These are phyloP conservation scores for Brachyptera putata DNA, from an alignment of 2,888 invertebrate species.

Conservation along the genomic window DNA sequence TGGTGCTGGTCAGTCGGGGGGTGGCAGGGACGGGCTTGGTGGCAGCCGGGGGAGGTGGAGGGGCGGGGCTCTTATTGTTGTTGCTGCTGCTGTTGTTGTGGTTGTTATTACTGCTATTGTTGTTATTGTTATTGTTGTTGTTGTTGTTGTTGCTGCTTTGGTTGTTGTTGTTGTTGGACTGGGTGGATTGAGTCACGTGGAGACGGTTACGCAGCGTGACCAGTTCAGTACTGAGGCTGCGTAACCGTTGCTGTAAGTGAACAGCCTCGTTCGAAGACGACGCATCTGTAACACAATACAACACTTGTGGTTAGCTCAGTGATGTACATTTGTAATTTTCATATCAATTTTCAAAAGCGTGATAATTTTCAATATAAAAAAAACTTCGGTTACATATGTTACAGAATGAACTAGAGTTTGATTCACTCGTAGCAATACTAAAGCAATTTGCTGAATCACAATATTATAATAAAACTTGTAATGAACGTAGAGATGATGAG, in stretches of 20 bases:
- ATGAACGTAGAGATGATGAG: no score
- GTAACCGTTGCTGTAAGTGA: constrained; percentile 84
- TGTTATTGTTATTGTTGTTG: constrained; percentile 38
- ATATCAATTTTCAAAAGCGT: no score
- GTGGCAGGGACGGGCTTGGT: no score
- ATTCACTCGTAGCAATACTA: no score
- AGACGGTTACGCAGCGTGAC: constrained; percentile 86
- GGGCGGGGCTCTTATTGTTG: constrained; percentile 41
- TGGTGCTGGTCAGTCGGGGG: constrained; percentile 26
- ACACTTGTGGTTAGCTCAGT: background rate
- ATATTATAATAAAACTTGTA: no score
- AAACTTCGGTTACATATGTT: no score
- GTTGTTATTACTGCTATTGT: constrained; percentile 33
- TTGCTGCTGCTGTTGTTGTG: constrained; percentile 29
- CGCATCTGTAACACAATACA: constrained; percentile 63
- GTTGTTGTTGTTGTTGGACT: constrained; percentile 35
- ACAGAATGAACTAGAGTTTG: no score
- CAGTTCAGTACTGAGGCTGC: constrained; percentile 86
- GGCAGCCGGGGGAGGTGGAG: no score
- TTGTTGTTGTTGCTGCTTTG: constrained; percentile 37
- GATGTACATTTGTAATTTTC: no score
- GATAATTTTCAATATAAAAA: no score
- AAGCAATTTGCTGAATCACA: no score
- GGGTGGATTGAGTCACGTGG: constrained; percentile 62
- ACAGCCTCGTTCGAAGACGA: constrained; percentile 93